These are phyloP conservation scores for Haemorhous mexicanus DNA, from an alignment of 2,113 vertebrate species.

Conservation along the genomic window DNA sequence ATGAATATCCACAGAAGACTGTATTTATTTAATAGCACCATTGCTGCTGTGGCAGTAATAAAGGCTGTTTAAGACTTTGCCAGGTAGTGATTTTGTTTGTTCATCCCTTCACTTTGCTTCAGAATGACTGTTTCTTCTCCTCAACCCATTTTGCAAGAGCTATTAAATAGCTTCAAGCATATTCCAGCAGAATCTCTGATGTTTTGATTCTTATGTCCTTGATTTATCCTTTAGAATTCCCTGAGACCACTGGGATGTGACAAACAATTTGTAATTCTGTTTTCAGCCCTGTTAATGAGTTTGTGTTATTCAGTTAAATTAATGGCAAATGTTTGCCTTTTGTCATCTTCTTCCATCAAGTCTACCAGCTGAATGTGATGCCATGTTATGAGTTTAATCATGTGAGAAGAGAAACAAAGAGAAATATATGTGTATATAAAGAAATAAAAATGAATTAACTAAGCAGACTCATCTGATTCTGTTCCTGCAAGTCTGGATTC, in stretches of 20 bases:
- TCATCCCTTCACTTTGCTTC: not conserved
- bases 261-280: not conserved
- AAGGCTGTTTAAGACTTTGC: not conserved
- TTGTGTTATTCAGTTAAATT: not conserved
- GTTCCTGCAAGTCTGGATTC: not conserved
- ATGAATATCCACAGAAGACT: not conserved
- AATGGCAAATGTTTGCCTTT: not conserved
- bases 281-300: not conserved
- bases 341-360: not conserved
- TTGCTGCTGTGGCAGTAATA: not conserved
- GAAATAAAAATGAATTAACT: not conserved
- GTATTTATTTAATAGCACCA: slow-evolving; percentile 11
- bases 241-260: not conserved
- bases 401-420: not conserved
- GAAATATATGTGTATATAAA: accelerated
- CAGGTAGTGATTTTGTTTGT: slow-evolving; percentile 20
- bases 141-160: not conserved
- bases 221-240: not conserved
- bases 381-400: not conserved
- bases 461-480: not conserved
- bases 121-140: not conserved
- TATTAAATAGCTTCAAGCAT: not conserved
- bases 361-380: not conserved
- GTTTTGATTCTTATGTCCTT: not conserved
- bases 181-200: not conserved